Evolutionary conservation across 1,140 invertebrate genomes (phyloP).

Genomic region (Pomphorhynchus laevis): DNA sequence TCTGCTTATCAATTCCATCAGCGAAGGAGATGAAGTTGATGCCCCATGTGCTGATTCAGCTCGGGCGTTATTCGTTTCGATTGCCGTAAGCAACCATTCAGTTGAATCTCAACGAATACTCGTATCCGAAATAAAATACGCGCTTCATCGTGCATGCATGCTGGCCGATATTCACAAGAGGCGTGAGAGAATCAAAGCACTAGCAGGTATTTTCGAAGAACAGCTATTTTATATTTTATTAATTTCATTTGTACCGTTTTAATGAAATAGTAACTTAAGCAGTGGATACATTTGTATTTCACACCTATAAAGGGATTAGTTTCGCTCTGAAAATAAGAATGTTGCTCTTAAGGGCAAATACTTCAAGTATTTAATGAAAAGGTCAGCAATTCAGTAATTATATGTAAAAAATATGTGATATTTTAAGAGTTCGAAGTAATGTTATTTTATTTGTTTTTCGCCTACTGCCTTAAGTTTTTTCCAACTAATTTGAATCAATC

Average conservation of each 20-base stretch:
- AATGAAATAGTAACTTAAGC: no score
- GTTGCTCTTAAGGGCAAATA: no score
- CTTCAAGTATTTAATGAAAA: no score
- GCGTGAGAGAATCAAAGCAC: slow-evolving; percentile 36
- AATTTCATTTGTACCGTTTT: no score
- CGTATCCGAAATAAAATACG: slow-evolving; percentile 37
- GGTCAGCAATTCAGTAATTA: no score
- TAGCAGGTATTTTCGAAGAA: slow-evolving; percentile 26
- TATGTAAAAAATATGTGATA: no score
- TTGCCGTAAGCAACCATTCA: slow-evolving; percentile 46
- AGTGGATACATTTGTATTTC: background rate
- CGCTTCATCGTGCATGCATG: slow-evolving; percentile 31
- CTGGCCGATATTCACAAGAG: slow-evolving; percentile 38
- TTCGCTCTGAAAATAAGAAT: no score
- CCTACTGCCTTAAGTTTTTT: no score
- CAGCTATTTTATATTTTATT: no score
- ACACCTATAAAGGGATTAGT: background rate
- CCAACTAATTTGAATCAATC: no score
- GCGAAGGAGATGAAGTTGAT: slow-evolving; percentile 25
- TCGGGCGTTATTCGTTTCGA: slow-evolving; percentile 35
- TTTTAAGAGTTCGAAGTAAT: no score
- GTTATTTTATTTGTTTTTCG: no score
- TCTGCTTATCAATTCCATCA: background rate
- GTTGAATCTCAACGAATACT: slow-evolving; percentile 38
- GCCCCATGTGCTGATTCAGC: slow-evolving; percentile 37